phyloP scores from a whole-genome alignment of 2,797 vertebrate species.

The Mus caroli region DNA sequence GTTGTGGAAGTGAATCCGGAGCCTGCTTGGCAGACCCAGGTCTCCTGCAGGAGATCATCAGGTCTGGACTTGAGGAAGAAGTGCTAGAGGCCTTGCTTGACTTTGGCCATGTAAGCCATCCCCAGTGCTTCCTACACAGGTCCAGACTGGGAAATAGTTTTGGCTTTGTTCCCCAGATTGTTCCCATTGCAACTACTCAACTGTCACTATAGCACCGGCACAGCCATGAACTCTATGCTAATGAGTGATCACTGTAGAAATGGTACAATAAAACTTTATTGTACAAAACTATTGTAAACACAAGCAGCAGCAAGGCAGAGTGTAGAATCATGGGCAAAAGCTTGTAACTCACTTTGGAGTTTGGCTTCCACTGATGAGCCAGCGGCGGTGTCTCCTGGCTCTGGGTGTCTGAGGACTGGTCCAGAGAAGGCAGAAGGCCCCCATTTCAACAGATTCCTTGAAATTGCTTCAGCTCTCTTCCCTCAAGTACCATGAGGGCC shows the following conservation, averaged over 20 bases:
- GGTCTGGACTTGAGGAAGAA: not conserved
- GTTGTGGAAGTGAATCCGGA: not conserved
- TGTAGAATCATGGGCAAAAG: not conserved
- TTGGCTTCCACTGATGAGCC: not conserved
- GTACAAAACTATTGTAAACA: not conserved
- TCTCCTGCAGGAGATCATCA: not conserved
- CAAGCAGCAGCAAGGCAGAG: not conserved
- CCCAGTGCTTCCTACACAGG: not conserved
- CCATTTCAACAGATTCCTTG: not conserved
- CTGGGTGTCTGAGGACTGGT: not conserved
- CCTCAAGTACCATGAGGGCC: accelerated
- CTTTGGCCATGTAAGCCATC: not conserved
- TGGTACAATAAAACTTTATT: conserved; percentile 13
- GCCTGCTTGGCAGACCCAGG: not conserved
- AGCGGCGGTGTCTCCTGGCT: not conserved
- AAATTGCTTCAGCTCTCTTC: not conserved
- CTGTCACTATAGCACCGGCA: no score
- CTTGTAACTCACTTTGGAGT: not conserved
- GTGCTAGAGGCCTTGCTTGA: not conserved
- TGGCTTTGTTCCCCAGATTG: not conserved
- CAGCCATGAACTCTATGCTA: not conserved
- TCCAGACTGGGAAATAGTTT: not conserved
- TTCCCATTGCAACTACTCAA: not conserved
- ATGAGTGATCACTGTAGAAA: accelerated
- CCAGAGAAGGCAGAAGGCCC: not conserved